Base-by-base conservation (phyloP, 2,888 invertebrate species). In the Polylopha cassiicola region DNA sequence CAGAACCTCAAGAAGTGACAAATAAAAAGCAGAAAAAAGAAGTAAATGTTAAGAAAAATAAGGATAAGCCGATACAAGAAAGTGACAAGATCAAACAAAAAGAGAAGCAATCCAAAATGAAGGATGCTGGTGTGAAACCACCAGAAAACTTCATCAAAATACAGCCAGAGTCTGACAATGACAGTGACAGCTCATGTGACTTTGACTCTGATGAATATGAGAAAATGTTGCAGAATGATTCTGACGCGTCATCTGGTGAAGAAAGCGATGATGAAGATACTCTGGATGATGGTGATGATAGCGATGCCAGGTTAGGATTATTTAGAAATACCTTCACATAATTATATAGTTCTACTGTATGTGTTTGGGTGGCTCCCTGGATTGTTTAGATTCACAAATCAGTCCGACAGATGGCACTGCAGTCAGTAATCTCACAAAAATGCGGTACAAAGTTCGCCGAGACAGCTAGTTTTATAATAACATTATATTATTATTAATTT, bases 131-230 rank as follows among this genome's bases (percentile, higher is more conserved):
- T 41, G 64, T 73, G 1, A 69, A 71, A 38, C 57, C 59, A 22
- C 52, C 59, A 17, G 66, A 68, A 42, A 63, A 76, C 23, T 81
- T 74, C 34, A 71, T 80, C 3, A 62, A 61, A 44, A 39, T 79
- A 17, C 46, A 50, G 22, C 49, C 63, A 37, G 60, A 65, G 7
- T 52, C 61, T 11, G 63, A 54, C 23, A 54, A 46, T 39, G 71
- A 73, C 6, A 71, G 70, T 65, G 78, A 78, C 33, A 65, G 67
- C 23, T 62, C 68, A 5, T 50, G 61, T 9, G 67, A 62, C 3
- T 81, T 81, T 65, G 73, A 81, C 54, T 80, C 79, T 7, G 82
- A 81, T 64, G 80, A 71, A 39, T 82, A 64, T 70, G 73, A 74
- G 13, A 75, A 72, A 36, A 55, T 69, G 53, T 42, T 79, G 18